Base-by-base conservation (phyloP, 2,113 vertebrate species). In the Nycticryphes semicollaris region DNA sequence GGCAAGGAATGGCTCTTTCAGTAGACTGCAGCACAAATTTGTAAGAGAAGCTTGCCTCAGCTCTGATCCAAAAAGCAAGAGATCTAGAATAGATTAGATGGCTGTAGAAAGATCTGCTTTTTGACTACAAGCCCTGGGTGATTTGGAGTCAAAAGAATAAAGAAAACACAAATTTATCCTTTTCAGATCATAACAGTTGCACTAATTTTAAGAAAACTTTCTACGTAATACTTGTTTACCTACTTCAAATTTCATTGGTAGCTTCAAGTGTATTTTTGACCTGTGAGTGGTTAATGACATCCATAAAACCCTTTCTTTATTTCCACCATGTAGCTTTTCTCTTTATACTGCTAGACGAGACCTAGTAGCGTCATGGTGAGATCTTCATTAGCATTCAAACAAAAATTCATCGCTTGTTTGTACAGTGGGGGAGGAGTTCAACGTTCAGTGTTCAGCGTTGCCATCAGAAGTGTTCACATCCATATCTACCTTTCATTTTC, bases 301-400 rank as follows among this genome's bases (percentile, higher is more conserved):
- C 93, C 79, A 76, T 87, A 89, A 91, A 57, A 43, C 43, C 62
- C 81, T 91, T 84, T 63, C 86, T 84, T 87, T 63, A 45, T 76
- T 89, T 94, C 70, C 70, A 53, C 89, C 84, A 2, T 25, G 84
- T 30, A 87, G 81, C 80, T 89, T 69, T 79, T 86, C 80, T 89
- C 91, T 91, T 89, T 85, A 24, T 64, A 60, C 56, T 27, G 74
- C 78, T 89, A 72, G 84, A 69, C 10, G 87, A 94, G 95, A 82
- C 73, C 84, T 37, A 30, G 84, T 89, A 94, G 80, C 93, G 75
- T 63, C 23, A 10, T 51, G 76, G 87, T 9, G 74, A 97, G 89
- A 78, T 95, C 69, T 95, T 94, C 93, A 96, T 96, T 94, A 95
- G 93, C 96, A 96, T 96, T 76, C 89, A 24, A 91, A 97, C 87